A percentile compares a stretch with the other conserved stretches of the same genome.
These are phyloP conservation scores for Aleiodes leptofemur DNA, from an alignment of 2,888 invertebrate genomes.

Conservation along the genomic window DNA sequence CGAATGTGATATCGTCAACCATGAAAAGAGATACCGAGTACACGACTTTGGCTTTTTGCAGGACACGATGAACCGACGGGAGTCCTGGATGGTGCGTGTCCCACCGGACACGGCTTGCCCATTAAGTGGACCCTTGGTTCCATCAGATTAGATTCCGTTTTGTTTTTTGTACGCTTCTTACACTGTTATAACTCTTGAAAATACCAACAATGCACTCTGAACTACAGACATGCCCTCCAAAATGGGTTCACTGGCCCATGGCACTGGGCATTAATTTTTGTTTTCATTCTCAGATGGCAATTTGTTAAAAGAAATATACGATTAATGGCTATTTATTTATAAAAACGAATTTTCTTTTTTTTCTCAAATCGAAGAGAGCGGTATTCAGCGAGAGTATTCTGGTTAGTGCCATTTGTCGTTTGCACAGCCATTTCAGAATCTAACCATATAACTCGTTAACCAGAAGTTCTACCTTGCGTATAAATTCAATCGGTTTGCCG, in stretches of 20 bases:
- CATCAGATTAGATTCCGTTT: constrained; percentile 74
- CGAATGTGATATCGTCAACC: constrained; percentile 56
- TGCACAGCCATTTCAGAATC: constrained; percentile 55
- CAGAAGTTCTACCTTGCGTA: constrained; percentile 49
- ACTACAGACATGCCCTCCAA: constrained; percentile 11
- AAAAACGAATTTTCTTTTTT: not conserved
- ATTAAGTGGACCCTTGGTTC: constrained; percentile 73
- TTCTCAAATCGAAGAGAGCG: not conserved
- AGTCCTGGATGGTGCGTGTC: constrained; percentile 70
- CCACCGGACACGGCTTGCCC: constrained; percentile 73
- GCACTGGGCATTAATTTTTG: not conserved
- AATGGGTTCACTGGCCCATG: constrained; percentile 30
- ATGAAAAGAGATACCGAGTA: constrained; percentile 54
- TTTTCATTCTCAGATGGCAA: constrained; percentile 22
- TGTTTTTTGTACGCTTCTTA: constrained; percentile 54
- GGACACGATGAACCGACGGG: constrained; percentile 57
- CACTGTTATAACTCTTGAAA: constrained; percentile 34
- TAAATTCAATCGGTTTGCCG: constrained; percentile 66
- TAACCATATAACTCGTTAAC: constrained; percentile 60
- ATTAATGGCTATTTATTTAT: constrained; percentile 22
- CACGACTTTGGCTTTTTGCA: constrained; percentile 69
- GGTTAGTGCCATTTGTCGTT: constrained; percentile 58
- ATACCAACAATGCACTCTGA: constrained; percentile 28
- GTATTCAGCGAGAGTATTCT: not conserved
- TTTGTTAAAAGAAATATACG: constrained; percentile 26